Percentiles rank a stretch among this genome's conserved stretches.
Evolutionary conservation across 2,797 vertebrate species (phyloP).

Genomic region (Ctenopoma kingsleyae): DNA sequence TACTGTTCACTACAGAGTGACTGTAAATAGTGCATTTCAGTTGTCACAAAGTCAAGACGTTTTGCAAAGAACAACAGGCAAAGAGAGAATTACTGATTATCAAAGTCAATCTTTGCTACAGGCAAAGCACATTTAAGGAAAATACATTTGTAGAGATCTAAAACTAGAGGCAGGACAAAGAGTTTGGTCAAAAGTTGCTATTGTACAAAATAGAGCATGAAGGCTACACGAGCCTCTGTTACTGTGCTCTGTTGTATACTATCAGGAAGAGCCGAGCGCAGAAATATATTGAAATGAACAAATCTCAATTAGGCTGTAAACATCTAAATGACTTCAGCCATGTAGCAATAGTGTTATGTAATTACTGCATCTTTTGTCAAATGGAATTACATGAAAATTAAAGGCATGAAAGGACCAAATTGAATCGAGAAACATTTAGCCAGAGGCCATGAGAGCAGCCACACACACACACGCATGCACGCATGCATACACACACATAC

Average conservation of each 20-base stretch:
- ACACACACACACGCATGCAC: slow-evolving; percentile 25
- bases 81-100: slow-evolving; percentile 27
- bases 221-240: slow-evolving; percentile 14
- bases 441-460: slow-evolving; percentile 51
- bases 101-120: slow-evolving; percentile 18
- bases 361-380: slow-evolving; percentile 65
- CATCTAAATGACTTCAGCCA: slow-evolving; percentile 54
- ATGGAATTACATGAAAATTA: slow-evolving; percentile 65
- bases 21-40: slow-evolving; percentile 34
- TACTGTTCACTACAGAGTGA: neutral
- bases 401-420: slow-evolving; percentile 69
- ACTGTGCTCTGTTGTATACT: slow-evolving; percentile 36
- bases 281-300: slow-evolving; percentile 49
- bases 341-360: slow-evolving; percentile 54
- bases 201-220: slow-evolving; percentile 43
- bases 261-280: slow-evolving; percentile 45
- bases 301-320: slow-evolving; percentile 56
- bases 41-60: slow-evolving; percentile 13
- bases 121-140: slow-evolving; percentile 36
- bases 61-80: slow-evolving; percentile 25
- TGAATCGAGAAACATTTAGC: slow-evolving; percentile 57
- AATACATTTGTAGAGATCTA: slow-evolving; percentile 32
- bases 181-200: slow-evolving; percentile 59
- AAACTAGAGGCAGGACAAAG: slow-evolving; percentile 22
- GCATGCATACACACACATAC: slow-evolving; percentile 20